Evolutionary conservation across 2,797 vertebrate species (phyloP), one percentile per base, ranked within the genome.

Genomic region (Phataginus tetradactyla): DNA sequence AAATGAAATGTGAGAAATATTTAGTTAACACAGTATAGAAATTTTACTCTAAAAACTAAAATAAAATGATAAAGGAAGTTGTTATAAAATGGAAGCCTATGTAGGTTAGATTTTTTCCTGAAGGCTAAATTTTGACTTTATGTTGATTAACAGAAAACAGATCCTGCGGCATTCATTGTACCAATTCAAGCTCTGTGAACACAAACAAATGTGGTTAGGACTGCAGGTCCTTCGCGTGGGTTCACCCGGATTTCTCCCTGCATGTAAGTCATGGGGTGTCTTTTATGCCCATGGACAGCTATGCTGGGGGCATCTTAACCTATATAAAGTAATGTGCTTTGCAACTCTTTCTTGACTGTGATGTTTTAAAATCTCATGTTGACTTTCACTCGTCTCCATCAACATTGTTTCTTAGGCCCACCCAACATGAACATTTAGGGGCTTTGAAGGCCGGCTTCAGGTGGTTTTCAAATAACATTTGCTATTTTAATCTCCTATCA

Each of bases 61-160:
- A 15, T 64, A 59, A 89, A 77, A 57, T 85, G 84, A 69, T 12
- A 92, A 97, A 89, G 64, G 3, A n/a, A 37, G 10, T 75, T 75
- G 32, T 57, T 84, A 61, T 53, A 49, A 92, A 95, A 83, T 61
- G 37, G 61, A 91, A 74, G 6, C 15, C 55, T 86, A 97, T 97
- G 61, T 97, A 94, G 96, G 96, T 96, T 94, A 97, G 39, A 10
- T 59, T 92, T 90, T 96, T 90, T 59, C 94, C 94, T 92, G 15
- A 86, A 94, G 95, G 94, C 89, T 91, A 75, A 88, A 93, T 80
- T 84, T 84, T 23, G 53, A 51, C 88, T 92, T 80, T 45, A 23
- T 57, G 13, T 74, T 79, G 69, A 83, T 23, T 78, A 59, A 21
- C 34, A 81, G 75, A 77, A 88, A 72, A 51, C 27, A 69, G 39